phyloP scores from a whole-genome alignment of 1,140 invertebrate genomes.

The Hylaeus volcanicus region DNA sequence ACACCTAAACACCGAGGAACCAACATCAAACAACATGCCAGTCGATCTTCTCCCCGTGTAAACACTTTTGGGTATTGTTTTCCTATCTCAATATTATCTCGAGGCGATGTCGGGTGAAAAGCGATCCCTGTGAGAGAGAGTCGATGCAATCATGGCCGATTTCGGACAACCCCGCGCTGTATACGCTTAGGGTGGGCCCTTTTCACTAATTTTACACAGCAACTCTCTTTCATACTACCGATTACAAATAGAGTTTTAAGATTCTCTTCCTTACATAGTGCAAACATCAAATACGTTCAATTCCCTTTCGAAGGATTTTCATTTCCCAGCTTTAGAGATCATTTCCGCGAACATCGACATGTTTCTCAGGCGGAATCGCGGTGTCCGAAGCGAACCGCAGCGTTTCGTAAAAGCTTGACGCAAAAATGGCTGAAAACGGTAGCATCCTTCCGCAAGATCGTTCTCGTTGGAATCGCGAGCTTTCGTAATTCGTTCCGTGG shows the following conservation, averaged over 20 bases:
- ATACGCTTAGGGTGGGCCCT: too few relatives aligned
- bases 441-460: neutral
- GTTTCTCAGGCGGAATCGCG: too few relatives aligned
- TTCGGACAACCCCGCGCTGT: neutral
- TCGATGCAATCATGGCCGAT: too few relatives aligned
- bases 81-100: slow-evolving; percentile 67
- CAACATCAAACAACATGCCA: slow-evolving; percentile 72
- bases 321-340: too few relatives aligned
- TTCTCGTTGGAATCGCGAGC: neutral
- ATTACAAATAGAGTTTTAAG: too few relatives aligned
- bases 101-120: slow-evolving; percentile 69
- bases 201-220: too few relatives aligned
- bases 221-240: too few relatives aligned
- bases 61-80: slow-evolving; percentile 70
- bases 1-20: slow-evolving; percentile 72
- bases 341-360: too few relatives aligned
- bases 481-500: slow-evolving; percentile 17
- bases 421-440: neutral
- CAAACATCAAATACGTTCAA: too few relatives aligned
- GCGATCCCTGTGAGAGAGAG: slow-evolving; percentile 73
- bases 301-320: too few relatives aligned
- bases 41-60: slow-evolving; percentile 65
- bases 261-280: too few relatives aligned
- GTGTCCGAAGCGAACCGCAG: too few relatives aligned
- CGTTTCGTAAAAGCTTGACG: neutral